phyloP scores from a whole-genome alignment of 2,888 invertebrate genomes.

The Metallyticus violacea region DNA sequence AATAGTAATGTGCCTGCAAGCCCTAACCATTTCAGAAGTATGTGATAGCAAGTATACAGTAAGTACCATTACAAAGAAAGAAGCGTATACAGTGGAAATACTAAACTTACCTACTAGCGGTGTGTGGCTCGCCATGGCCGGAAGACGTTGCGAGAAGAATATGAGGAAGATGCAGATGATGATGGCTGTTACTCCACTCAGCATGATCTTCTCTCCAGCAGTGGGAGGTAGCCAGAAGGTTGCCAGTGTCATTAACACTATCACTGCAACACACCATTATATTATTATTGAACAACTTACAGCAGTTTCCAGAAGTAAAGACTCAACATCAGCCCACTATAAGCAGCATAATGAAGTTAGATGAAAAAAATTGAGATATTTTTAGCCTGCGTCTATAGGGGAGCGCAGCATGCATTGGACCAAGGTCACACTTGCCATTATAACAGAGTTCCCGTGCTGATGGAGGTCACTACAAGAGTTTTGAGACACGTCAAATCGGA shows the following conservation, averaged over 20 bases:
- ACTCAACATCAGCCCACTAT: no score
- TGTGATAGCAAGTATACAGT: no score
- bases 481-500: no score
- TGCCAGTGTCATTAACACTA: constrained; percentile 58
- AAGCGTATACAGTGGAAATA: background rate
- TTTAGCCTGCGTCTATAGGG: no score
- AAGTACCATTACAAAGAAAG: background rate
- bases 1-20: no score
- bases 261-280: constrained; percentile 47
- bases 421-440: no score
- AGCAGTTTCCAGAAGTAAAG: background rate
- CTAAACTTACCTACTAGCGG: constrained; percentile 56
- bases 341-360: no score
- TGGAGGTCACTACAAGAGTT: no score
- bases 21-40: no score
- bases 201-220: constrained; percentile 61
- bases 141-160: constrained; percentile 60
- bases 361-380: no score
- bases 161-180: constrained; percentile 60
- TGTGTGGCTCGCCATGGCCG: constrained; percentile 53
- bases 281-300: background rate
- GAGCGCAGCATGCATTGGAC: no score
- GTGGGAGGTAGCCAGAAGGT: constrained; percentile 65
- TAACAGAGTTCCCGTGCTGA: no score
- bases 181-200: constrained; percentile 58